phyloP scores from a whole-genome alignment of 2,888 invertebrate genomes.

The Agriotes lineatus region DNA sequence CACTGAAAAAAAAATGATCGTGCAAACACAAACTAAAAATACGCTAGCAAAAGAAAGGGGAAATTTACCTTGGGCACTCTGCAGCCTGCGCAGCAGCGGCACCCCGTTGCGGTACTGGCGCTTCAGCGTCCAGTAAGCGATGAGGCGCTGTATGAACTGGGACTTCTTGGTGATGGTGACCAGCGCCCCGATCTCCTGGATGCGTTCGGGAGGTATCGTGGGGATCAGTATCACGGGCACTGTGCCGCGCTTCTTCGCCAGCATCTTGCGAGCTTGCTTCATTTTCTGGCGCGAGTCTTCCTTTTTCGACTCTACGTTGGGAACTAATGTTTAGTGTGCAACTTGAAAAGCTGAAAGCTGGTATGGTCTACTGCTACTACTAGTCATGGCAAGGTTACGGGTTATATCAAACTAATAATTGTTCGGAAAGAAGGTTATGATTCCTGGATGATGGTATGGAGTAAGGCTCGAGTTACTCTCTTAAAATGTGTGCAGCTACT shows the following conservation, averaged over 20 bases:
- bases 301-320: constrained; percentile 64
- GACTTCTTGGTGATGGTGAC: constrained; percentile 81
- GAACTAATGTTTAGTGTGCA: too few relatives aligned
- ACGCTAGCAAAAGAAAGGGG: too few relatives aligned
- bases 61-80: constrained; percentile 71
- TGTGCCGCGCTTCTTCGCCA: constrained; percentile 86
- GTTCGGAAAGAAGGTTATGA: too few relatives aligned
- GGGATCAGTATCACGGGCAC: constrained; percentile 95
- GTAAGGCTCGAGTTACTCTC: too few relatives aligned
- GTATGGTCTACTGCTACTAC: too few relatives aligned
- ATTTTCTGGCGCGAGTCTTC: constrained; percentile 84
- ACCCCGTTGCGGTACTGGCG: constrained; percentile 95
- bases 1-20: too few relatives aligned
- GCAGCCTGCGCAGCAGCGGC: constrained; percentile 88
- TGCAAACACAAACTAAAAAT: too few relatives aligned
- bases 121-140: constrained; percentile 98
- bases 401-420: too few relatives aligned
- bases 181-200: constrained; percentile 87
- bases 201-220: constrained; percentile 89
- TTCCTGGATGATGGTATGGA: too few relatives aligned
- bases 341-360: too few relatives aligned
- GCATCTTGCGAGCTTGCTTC: constrained; percentile 86
- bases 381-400: too few relatives aligned
- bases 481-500: too few relatives aligned
- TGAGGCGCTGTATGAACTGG: constrained; percentile 87